Percentiles rank a stretch among this genome's conserved stretches.
Conservation (phyloP, 1,140 invertebrate genomes). For the Panulirus ornatus region DNA sequence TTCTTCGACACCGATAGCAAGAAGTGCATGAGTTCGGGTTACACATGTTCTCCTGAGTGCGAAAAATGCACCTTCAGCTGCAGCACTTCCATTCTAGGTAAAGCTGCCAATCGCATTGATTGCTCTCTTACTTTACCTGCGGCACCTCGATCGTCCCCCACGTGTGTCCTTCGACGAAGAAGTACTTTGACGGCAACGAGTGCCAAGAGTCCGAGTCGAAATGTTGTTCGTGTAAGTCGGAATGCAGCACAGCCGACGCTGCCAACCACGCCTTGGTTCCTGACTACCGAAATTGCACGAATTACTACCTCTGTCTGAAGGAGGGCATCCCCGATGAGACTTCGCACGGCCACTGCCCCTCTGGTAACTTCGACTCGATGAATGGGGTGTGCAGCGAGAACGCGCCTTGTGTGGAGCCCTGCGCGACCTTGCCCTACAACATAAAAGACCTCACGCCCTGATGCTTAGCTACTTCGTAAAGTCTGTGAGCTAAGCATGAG, state of each 20-base stretch:
- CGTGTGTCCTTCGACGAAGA: not conserved
- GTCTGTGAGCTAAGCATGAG: no score
- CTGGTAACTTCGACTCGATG: not conserved
- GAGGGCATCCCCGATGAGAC: not conserved
- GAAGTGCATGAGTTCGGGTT: not conserved
- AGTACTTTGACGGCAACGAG: not conserved
- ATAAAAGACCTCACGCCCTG: not conserved
- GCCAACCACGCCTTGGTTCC: not conserved
- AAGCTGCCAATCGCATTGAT: not conserved
- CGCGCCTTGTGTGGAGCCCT: not conserved
- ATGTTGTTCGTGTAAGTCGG: not conserved
- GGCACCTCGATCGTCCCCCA: not conserved
- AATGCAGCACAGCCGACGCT: not conserved
- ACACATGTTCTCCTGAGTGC: not conserved
- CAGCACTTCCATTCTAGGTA: not conserved
- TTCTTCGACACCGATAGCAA: not conserved
- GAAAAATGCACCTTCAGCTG: not conserved
- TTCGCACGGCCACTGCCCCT: not conserved
- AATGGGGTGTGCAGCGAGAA: not conserved
- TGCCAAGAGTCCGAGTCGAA: not conserved
- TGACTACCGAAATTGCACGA: conserved; percentile 6
- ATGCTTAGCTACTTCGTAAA: no score
- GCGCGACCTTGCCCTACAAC: not conserved
- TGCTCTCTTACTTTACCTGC: not conserved
- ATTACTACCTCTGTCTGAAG: conserved; percentile 1